Percentiles rank a stretch among this genome's conserved stretches.
Evolutionary conservation across 2,113 vertebrate species (phyloP).

Genomic region (Thinocorus orbignyianus): DNA sequence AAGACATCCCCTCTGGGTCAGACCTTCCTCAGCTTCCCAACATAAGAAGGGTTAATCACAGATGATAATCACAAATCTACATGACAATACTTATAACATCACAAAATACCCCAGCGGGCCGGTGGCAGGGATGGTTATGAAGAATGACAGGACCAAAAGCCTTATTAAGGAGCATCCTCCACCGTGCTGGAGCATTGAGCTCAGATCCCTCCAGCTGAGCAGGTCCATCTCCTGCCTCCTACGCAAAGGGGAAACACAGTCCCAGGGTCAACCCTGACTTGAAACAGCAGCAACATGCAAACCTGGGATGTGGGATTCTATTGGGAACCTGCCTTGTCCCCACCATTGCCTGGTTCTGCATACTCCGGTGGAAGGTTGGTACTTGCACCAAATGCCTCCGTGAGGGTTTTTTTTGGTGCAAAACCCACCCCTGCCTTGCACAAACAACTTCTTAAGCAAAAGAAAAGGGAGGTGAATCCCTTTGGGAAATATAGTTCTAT

Average conservation of each 20-base stretch:
- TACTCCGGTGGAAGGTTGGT: background rate
- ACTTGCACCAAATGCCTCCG: background rate
- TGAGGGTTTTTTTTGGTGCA: fast-evolving
- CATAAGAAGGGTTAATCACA: conserved; percentile 23
- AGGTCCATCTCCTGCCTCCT: too few species aligned
- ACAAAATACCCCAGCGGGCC: background rate
- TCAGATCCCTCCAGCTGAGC: background rate
- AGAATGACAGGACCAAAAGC: background rate
- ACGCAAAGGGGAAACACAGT: fast-evolving
- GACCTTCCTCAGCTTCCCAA: conserved; percentile 10
- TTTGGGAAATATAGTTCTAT: background rate
- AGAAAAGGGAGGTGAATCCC: background rate
- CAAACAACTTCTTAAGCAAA: background rate
- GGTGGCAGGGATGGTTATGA: background rate
- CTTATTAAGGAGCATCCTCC: background rate
- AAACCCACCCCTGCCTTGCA: background rate
- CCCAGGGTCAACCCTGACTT: background rate
- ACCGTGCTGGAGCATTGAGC: background rate
- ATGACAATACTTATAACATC: conserved; percentile 30
- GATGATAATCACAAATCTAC: background rate
- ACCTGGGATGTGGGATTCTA: background rate
- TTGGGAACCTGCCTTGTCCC: background rate
- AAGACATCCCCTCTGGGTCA: background rate
- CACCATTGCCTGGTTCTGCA: fast-evolving
- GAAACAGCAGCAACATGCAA: background rate